phyloP scores from a whole-genome alignment of 2,888 invertebrate genomes.

The Drosophila tanythrix region DNA sequence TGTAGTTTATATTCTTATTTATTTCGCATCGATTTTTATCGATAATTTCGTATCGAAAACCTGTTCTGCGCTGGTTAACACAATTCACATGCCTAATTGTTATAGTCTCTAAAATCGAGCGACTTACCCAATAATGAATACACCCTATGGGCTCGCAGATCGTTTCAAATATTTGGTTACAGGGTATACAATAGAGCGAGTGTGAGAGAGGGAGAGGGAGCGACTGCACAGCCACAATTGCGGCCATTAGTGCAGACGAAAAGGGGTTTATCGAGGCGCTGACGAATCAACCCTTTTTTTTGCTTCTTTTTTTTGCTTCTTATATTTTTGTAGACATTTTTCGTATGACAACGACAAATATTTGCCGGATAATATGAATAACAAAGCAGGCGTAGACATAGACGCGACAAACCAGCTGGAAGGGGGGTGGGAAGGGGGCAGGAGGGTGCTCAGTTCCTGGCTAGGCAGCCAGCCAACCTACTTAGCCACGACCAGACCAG shows the following conservation, averaged over 20 bases:
- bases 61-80: background rate
- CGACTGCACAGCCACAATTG: constrained; percentile 68
- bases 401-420: constrained; percentile 31
- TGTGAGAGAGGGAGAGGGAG: constrained; percentile 1
- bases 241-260: constrained; percentile 71
- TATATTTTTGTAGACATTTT: constrained; percentile 65
- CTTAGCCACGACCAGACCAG: constrained; percentile 53
- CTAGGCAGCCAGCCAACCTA: constrained; percentile 57
- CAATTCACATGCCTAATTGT: fast-evolving
- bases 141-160: background rate
- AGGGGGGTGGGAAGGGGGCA: constrained; percentile 14
- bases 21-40: background rate
- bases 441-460: constrained; percentile 23
- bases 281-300: constrained; percentile 72
- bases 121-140: background rate
- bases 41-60: background rate
- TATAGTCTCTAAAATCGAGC: background rate
- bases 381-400: constrained; percentile 71
- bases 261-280: constrained; percentile 22
- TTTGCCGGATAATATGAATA: constrained; percentile 82
- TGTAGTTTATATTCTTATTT: background rate
- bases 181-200: background rate
- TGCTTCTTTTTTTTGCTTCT: background rate
- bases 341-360: constrained; percentile 81
- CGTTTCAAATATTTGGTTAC: background rate